Conservation (phyloP, 2,113 vertebrate genomes). For the Epinephelus fuscoguttatus region DNA sequence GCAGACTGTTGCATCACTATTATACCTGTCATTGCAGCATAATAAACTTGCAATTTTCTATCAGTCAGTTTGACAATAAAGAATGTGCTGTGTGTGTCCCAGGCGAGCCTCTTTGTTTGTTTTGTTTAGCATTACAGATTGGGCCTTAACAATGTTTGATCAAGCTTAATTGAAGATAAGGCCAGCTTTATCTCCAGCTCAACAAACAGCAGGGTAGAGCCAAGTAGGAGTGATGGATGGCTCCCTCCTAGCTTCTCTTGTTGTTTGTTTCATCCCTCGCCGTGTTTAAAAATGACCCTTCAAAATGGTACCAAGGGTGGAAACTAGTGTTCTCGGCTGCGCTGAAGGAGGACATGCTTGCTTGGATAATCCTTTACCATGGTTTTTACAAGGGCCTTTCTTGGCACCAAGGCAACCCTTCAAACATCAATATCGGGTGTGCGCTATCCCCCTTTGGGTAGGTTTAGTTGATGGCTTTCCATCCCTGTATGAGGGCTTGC, state of each 20-base stretch:
- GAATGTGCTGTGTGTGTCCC: neutral
- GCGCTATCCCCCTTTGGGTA: slow-evolving; percentile 73
- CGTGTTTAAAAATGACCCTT: slow-evolving; percentile 84
- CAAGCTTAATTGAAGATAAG: slow-evolving; percentile 71
- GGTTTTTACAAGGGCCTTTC: slow-evolving; percentile 65
- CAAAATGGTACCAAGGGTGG: slow-evolving; percentile 74
- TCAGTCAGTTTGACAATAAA: slow-evolving; percentile 26
- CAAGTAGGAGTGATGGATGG: slow-evolving; percentile 78
- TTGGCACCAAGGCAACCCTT: slow-evolving; percentile 65
- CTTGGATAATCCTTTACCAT: slow-evolving; percentile 75
- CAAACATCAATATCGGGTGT: slow-evolving; percentile 77
- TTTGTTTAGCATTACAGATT: slow-evolving; percentile 59
- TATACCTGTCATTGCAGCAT: neutral
- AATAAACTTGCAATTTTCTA: slow-evolving; percentile 16
- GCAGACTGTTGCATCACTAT: neutral
- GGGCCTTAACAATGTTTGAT: slow-evolving; percentile 52
- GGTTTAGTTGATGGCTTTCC: slow-evolving; percentile 73
- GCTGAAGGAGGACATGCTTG: slow-evolving; percentile 72
- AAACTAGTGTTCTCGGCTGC: slow-evolving; percentile 65
- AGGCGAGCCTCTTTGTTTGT: slow-evolving; percentile 26
- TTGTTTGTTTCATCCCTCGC: slow-evolving; percentile 78
- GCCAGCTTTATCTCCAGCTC: slow-evolving; percentile 67
- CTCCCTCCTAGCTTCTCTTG: slow-evolving; percentile 51
- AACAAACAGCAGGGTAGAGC: slow-evolving; percentile 56
- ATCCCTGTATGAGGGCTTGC: slow-evolving; percentile 67